These are phyloP conservation scores for Lepidochitona cinerea DNA, from an alignment of 2,888 invertebrate genomes.

Conservation along the genomic window DNA sequence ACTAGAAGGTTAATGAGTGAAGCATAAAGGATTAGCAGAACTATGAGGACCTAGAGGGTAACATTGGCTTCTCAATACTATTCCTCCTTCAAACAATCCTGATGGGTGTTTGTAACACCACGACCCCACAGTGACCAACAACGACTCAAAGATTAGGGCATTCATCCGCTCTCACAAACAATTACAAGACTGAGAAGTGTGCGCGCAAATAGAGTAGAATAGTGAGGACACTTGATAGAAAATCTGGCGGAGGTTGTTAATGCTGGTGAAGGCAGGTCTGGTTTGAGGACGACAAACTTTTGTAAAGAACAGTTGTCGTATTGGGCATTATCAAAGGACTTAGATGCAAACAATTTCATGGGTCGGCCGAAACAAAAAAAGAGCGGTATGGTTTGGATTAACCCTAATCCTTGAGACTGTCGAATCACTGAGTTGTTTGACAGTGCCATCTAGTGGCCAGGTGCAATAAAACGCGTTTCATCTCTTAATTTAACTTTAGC, in stretches of 20 bases:
- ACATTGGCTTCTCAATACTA: conserved; percentile 3
- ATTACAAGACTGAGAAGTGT: too few relatives aligned
- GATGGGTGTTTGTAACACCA: neutral
- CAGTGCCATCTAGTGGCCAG: conserved; percentile 3
- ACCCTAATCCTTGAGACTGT: neutral
- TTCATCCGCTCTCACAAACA: too few relatives aligned
- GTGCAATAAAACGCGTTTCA: neutral
- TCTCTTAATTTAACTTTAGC: neutral
- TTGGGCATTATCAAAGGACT: too few relatives aligned
- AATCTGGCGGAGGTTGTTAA: too few relatives aligned
- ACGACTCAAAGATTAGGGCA: neutral
- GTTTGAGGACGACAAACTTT: too few relatives aligned
- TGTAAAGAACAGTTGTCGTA: too few relatives aligned
- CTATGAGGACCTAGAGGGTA: neutral
- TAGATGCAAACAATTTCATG: too few relatives aligned
- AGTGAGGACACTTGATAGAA: too few relatives aligned
- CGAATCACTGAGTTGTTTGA: conserved; percentile 1
- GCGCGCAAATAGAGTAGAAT: too few relatives aligned
- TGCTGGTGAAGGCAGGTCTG: too few relatives aligned
- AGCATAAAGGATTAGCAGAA: too few relatives aligned
- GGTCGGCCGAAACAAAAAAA: too few relatives aligned
- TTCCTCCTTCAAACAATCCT: conserved; percentile 6
- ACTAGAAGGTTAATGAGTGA: conserved; percentile 1
- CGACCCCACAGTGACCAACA: neutral
- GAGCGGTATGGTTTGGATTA: neutral